Evolutionary conservation across 1,140 invertebrate genomes (phyloP).

Genomic region (Drosophila bifasciata): DNA sequence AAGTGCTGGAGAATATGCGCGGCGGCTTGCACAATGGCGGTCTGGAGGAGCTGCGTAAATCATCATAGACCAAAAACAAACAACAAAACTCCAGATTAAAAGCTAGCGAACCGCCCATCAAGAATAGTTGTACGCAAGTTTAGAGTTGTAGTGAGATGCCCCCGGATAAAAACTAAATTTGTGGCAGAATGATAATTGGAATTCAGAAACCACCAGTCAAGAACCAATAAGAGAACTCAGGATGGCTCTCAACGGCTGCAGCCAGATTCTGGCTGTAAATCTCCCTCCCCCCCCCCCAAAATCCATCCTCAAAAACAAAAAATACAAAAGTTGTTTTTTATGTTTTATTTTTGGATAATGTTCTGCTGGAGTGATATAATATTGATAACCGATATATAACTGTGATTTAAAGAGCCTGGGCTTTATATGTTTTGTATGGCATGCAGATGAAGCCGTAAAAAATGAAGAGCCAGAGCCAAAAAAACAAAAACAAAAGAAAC

Average conservation of each 20-base stretch:
- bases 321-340: constrained; percentile 22
- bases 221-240: constrained; percentile 1
- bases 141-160: constrained; percentile 11
- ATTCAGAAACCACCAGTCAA: constrained; percentile 28
- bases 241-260: no score
- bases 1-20: constrained; percentile 91
- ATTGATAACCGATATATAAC: constrained; percentile 64
- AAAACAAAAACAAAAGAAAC: constrained; percentile 40
- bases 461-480: constrained; percentile 28
- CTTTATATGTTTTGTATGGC: constrained; percentile 57
- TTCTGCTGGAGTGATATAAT: constrained; percentile 63
- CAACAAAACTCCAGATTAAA: constrained; percentile 16
- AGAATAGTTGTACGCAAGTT: constrained; percentile 50
- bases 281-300: no score
- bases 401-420: constrained; percentile 77
- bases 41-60: constrained; percentile 86
- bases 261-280: background rate
- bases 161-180: constrained; percentile 14
- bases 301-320: constrained; percentile 28
- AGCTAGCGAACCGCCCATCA: constrained; percentile 70
- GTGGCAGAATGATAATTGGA: constrained; percentile 14
- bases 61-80: constrained; percentile 56
- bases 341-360: constrained; percentile 30
- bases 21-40: constrained; percentile 88
- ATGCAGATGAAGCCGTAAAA: constrained; percentile 23